These are phyloP conservation scores for Drosophila arizonae DNA, from an alignment of 1,140 invertebrate species.

Conservation along the genomic window DNA sequence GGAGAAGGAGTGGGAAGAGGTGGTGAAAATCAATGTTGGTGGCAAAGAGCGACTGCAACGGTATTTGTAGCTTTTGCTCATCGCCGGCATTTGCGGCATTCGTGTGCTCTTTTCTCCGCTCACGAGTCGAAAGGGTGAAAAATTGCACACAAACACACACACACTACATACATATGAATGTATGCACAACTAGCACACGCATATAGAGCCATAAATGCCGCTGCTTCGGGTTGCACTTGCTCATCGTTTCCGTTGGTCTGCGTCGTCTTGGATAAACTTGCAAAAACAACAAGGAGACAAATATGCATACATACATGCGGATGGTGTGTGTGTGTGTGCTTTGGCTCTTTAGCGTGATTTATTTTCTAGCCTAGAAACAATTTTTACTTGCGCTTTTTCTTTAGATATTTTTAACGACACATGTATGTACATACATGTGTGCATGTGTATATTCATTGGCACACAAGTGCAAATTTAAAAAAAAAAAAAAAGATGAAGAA, in stretches of 20 bases:
- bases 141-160: conserved; percentile 44
- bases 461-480: conserved; percentile 58
- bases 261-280: conserved; percentile 48
- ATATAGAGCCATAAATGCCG: conserved; percentile 30
- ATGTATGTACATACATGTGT: conserved; percentile 27
- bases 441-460: conserved; percentile 29
- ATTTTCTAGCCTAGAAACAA: conserved; percentile 79
- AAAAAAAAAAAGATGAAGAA: conserved; percentile 37
- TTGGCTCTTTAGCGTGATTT: conserved; percentile 55
- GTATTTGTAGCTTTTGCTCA: conserved; percentile 10
- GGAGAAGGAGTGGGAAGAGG: neutral
- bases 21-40: conserved; percentile 44
- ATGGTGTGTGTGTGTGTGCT: conserved; percentile 4
- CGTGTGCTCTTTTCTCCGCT: conserved; percentile 53
- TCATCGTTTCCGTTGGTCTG: conserved; percentile 47
- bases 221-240: conserved; percentile 57
- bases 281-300: conserved; percentile 44
- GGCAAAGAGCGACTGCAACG: conserved; percentile 26
- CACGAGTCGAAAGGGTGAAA: conserved; percentile 68
- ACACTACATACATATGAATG: conserved; percentile 1
- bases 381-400: conserved; percentile 66
- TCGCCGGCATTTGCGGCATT: conserved; percentile 59
- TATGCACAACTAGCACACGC: conserved; percentile 11
- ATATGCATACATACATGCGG: conserved; percentile 17
- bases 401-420: conserved; percentile 68